A percentile compares a stretch with the other conserved stretches of the same genome.
Evolutionary conservation across 2,113 vertebrate species (phyloP).

Genomic region (Pitta sordida): DNA sequence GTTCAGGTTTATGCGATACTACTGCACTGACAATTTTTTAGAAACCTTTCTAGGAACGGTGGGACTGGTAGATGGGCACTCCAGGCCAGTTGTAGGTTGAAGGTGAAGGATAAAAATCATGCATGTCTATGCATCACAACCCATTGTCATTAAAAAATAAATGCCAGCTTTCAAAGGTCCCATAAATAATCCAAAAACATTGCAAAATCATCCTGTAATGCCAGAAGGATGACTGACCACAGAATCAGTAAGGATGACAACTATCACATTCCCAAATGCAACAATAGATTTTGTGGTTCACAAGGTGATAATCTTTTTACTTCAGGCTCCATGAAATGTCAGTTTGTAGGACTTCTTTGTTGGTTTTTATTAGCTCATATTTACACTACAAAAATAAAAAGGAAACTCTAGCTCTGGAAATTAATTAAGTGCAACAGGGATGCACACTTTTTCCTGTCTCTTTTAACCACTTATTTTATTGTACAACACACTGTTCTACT

Average conservation of each 20-base stretch:
- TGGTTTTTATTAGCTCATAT: background rate
- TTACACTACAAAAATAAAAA: background rate
- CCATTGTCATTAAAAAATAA: background rate
- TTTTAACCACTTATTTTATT: background rate
- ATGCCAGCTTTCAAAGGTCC: background rate
- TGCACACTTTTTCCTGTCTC: background rate
- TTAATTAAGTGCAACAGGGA: background rate
- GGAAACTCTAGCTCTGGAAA: background rate
- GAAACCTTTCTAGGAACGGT: background rate
- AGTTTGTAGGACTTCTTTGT: background rate
- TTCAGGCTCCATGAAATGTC: background rate
- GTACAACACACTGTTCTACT: background rate
- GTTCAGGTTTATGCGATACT: background rate
- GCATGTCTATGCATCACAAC: background rate
- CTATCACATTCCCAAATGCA: background rate
- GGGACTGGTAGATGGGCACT: background rate
- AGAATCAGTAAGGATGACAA: background rate
- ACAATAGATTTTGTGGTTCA: background rate
- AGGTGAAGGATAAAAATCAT: background rate
- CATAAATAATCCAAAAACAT: background rate
- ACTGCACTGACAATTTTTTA: background rate
- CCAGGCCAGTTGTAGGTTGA: background rate
- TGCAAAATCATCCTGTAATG: background rate
- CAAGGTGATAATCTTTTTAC: background rate
- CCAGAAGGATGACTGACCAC: background rate